Percentiles rank a stretch among this genome's conserved stretches.
phyloP scores from a whole-genome alignment of 2,888 invertebrate species.

The Sclerodermus sp. region DNA sequence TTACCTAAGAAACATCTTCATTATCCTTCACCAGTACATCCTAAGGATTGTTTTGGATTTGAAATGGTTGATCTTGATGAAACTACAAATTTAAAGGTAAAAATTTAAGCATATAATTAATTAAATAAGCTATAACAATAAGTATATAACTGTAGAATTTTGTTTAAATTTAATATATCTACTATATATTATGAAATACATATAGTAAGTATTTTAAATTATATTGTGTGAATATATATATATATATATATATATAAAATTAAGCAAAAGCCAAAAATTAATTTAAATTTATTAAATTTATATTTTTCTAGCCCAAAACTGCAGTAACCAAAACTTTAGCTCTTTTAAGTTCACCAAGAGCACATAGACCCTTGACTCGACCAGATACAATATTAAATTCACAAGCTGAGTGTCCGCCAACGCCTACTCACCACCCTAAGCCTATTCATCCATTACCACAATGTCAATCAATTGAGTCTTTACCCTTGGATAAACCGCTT shows the following conservation, averaged over 20 bases:
- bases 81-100: slow-evolving; percentile 48
- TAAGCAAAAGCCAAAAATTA: slow-evolving; percentile 1
- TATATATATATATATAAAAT: neutral
- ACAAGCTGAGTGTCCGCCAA: slow-evolving; percentile 78
- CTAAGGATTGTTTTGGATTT: slow-evolving; percentile 80
- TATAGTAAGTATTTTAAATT: too few relatives aligned
- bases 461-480: slow-evolving; percentile 46
- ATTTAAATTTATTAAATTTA: neutral
- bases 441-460: slow-evolving; percentile 63
- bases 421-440: slow-evolving; percentile 83
- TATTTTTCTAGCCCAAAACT: slow-evolving; percentile 42
- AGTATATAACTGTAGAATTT: too few relatives aligned
- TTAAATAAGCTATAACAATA: slow-evolving; percentile 1
- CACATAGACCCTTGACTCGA: slow-evolving; percentile 46
- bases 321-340: slow-evolving; percentile 54
- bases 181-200: too few relatives aligned
- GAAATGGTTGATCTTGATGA: slow-evolving; percentile 85
- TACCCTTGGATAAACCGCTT: slow-evolving; percentile 71
- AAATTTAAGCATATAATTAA: slow-evolving; percentile 7
- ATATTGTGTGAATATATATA: neutral
- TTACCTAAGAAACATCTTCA: slow-evolving; percentile 72
- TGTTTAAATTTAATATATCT: too few relatives aligned
- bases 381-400: slow-evolving; percentile 38
- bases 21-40: slow-evolving; percentile 62
- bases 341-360: slow-evolving; percentile 62